Evolutionary conservation across 2,113 vertebrate genomes (phyloP), one percentile per base, ranked within the genome.

Genomic region (Pelecanus crispus): DNA sequence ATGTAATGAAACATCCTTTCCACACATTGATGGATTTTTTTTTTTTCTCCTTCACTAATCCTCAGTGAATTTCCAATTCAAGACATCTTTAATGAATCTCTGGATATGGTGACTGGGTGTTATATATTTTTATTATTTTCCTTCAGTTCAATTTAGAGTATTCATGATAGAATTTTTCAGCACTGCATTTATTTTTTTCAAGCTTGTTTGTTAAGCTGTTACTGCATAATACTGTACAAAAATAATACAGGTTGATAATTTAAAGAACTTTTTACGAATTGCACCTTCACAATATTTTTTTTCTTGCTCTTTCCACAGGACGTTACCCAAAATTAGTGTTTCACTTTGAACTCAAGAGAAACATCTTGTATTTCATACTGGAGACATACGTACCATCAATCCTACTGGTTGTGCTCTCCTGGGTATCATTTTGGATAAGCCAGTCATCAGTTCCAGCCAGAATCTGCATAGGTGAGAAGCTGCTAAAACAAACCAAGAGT

Each of bases 351-450:
- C 98, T 99, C 88, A 99, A 98, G 96, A 98, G 99, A 94, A 99
- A 99, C 97, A 99, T 99, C 86, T 97, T 99, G 47, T 99, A 99
- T 96, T 99, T 99, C 92, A 99, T 99, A 95, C 94, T 99, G 65
- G 99, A 99, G 97, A 99, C 99, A 0, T 99, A 99, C 5, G 99
- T 99, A 10, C 99, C 99, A 55, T 99, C 99, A 15, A 99, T 98
- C 95, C 97, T 99, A 31, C 97, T 99, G 71, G 99, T 99, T 28
- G 99, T 99, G 20, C 98, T 99, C 66, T 99, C 99, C 22, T 99
- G 99, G 99, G 99, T 99, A 19, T 99, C 99, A 0, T 99, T 99
- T 95, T 99, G 99, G 99, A 99, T 99, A 92, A 99, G 99, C 38
- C 98, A 99, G 81, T 98, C 99, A 28, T 99, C 99, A 5, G 99